Evolutionary conservation across 2,888 invertebrate species (phyloP).

Genomic region (Drosophila prostipennis): DNA sequence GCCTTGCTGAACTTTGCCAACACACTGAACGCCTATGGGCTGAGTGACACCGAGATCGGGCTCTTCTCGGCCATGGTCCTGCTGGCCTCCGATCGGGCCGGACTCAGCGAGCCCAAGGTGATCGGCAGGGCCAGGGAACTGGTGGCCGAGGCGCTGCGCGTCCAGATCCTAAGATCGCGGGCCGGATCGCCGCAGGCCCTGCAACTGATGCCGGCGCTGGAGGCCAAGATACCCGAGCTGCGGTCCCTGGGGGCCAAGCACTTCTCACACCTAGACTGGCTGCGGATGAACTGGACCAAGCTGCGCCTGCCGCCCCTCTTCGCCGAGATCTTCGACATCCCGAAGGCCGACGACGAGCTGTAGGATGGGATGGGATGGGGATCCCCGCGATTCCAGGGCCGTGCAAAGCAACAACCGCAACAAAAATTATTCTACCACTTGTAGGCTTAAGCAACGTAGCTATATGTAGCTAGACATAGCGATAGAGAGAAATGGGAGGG

Average conservation of each 20-base stretch:
- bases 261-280: conserved; percentile 94
- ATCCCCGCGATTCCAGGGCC: conserved; percentile 21
- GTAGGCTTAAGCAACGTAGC: conserved; percentile 64
- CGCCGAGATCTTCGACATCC: conserved; percentile 98
- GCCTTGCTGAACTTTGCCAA: conserved; percentile 93
- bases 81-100: conserved; percentile 91
- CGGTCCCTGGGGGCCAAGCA: conserved; percentile 92
- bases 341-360: conserved; percentile 90
- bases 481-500: conserved; percentile 29
- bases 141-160: conserved; percentile 93
- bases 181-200: conserved; percentile 83
- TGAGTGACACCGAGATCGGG: conserved; percentile 96
- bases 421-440: conserved; percentile 50
- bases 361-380: conserved; percentile 50
- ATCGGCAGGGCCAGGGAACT: conserved; percentile 92
- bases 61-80: conserved; percentile 94
- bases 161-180: conserved; percentile 87
- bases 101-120: conserved; percentile 91
- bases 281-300: conserved; percentile 93
- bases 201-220: conserved; percentile 84
- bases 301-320: conserved; percentile 95
- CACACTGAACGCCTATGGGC: conserved; percentile 89
- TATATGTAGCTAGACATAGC: conserved; percentile 38
- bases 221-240: conserved; percentile 90
- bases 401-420: conserved; percentile 42